Base-by-base conservation (phyloP, 92 coral and sea anemone species). In the Actinostola sp. region DNA sequence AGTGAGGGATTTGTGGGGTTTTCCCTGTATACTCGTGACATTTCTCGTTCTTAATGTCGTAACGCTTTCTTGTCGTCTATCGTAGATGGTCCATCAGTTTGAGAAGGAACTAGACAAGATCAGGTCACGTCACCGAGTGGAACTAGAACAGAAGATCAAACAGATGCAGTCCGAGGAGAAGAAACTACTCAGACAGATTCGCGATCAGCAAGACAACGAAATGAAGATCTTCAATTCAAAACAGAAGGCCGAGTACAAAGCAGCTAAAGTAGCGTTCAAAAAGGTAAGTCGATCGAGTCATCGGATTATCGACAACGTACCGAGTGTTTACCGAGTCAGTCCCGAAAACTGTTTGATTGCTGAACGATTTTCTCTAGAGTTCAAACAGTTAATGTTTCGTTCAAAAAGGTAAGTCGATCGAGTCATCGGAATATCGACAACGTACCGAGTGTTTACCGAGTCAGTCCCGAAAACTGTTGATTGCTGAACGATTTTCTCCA, bases 231-330 rank as follows among this genome's bases (percentile, higher is more conserved):
- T 92, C 63, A 49, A 33, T 13, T 81, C 86, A 9, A 93, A 81
- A 45, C 99, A 92, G 75, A 95, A 95, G 86, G 86, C 83, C 0
- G 97, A 80, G 36, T 94, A 94, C 89, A 94, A 94, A 76, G 93
- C 84, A 33, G 96, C 92, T 17, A 94, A 91, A 64, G 75, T 68
- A 26, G 83, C 72, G 62, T 82, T 92, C 24, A 88, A 92, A 61
- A 58, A 58, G 64, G 64, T 58, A 4, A 36, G 42, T 4, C 42
- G 42, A 36, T 36, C 6, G 11, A n/a, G n/a, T n/a, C n/a, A n/a
- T n/a, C n/a, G n/a, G n/a, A n/a, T n/a, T n/a, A n/a, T n/a, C n/a
- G n/a, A n/a, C n/a, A n/a, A n/a, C n/a, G n/a, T n/a, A n/a, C n/a
- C n/a, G n/a, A n/a, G n/a, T n/a, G n/a, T n/a, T n/a, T n/a, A n/a